Percentiles rank a stretch among this genome's conserved stretches.
phyloP scores from a whole-genome alignment of 2,888 invertebrate species.

The Hirtodrosophila trivittata region DNA sequence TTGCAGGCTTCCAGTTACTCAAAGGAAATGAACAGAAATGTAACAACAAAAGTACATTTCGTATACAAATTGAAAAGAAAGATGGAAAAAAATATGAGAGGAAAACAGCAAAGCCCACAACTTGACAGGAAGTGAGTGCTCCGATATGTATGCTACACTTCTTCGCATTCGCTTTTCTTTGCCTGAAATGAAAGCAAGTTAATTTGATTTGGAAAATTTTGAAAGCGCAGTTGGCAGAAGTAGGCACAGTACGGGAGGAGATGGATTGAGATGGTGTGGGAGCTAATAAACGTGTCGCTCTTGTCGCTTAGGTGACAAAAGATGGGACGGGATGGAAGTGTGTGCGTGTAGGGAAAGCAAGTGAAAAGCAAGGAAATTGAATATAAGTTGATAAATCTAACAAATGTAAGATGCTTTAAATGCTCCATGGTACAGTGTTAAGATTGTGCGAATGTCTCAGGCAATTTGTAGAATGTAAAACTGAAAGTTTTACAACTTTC shows the following conservation, averaged over 20 bases:
- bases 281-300: conserved; percentile 63
- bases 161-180: conserved; percentile 23
- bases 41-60: conserved; percentile 66
- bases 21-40: conserved; percentile 69
- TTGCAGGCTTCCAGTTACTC: conserved; percentile 67
- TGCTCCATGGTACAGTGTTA: conserved; percentile 36
- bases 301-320: conserved; percentile 61
- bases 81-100: too few species aligned
- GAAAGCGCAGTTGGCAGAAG: conserved; percentile 41
- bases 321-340: too few species aligned
- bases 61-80: conserved; percentile 44
- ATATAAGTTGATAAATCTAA: conserved; percentile 60
- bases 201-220: conserved; percentile 69
- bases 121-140: conserved; percentile 27
- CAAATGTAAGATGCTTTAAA: conserved; percentile 35
- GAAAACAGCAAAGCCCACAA: conserved; percentile 20
- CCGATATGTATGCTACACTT: conserved; percentile 41
- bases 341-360: conserved; percentile 38
- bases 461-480: too few species aligned
- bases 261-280: conserved; percentile 4
- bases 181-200: conserved; percentile 71
- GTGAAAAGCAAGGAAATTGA: conserved; percentile 63
- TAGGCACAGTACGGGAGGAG: conserved; percentile 26
- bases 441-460: too few species aligned
- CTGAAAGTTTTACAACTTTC: too few species aligned